Conservation (phyloP, 2,113 vertebrate species). For the Dicerorhinus sumatrensis region DNA sequence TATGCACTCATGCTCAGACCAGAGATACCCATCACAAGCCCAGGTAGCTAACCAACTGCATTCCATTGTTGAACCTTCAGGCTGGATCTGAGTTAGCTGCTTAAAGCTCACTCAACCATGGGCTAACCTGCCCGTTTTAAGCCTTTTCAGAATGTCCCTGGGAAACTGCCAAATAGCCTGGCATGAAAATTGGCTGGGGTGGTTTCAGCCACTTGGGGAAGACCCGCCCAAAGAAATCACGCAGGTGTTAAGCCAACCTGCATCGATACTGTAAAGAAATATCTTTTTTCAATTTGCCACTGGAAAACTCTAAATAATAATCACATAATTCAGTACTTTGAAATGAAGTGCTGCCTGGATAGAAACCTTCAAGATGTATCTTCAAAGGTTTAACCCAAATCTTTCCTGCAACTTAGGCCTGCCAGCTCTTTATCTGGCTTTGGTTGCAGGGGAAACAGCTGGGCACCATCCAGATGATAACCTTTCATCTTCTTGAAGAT, state of each 20-base stretch:
- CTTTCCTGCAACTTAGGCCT: not conserved
- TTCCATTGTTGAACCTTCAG: not conserved
- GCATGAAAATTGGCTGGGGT: not conserved
- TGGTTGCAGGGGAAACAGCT: conserved; percentile 24
- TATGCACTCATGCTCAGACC: not conserved
- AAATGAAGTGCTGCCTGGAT: not conserved
- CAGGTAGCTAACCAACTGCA: not conserved
- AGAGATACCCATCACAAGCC: not conserved
- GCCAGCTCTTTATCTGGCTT: not conserved
- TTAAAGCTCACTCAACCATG: not conserved
- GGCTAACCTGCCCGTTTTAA: not conserved
- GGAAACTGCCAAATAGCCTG: conserved; percentile 19
- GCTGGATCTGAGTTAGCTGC: not conserved
- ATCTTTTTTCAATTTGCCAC: not conserved
- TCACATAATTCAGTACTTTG: not conserved
- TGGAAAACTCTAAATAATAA: not conserved
- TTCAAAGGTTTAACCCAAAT: not conserved
- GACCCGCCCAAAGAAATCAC: not conserved
- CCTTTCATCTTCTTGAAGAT: conserved; percentile 37
- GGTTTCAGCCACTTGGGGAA: not conserved
- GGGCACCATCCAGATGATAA: not conserved
- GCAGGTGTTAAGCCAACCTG: not conserved
- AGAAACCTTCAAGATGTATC: not conserved
- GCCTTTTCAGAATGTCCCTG: conserved; percentile 41
- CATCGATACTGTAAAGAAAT: not conserved